Evolutionary conservation across 2,797 vertebrate genomes (phyloP), one percentile per base, ranked within the genome.

Genomic region (Cetoscarus ocellatus): DNA sequence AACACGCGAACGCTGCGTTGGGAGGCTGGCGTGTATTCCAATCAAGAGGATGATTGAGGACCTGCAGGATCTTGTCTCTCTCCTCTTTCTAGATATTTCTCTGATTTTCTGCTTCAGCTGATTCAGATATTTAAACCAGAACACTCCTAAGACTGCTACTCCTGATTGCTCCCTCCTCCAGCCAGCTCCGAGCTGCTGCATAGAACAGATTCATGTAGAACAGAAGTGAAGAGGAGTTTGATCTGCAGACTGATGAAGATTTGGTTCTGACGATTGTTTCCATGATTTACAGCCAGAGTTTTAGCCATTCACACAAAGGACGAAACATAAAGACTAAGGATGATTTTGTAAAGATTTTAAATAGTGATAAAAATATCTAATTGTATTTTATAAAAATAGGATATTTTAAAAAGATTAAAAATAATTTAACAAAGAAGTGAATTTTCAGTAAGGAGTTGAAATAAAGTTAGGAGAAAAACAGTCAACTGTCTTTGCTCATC

Each of bases 1-100:
- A 97, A 90, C 0, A 42, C 63, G 51, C 88, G 93, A 67, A 96
- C 97, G 0, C 86, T 96, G 56, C 94, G 85, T 48, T 99, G 98
- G 98, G 98, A 99, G 78, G 95, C 96, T 0, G 90, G 95, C 0
- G 49, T 94, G 51, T 97, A 95, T 0, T 54, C 90, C 64, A 95
- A 94, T 27, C 84, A 92, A 56, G 88, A 88, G 0, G 79, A 68
- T 44, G 38, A 68, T 34, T 79, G 57, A 83, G 52, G 45, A 67
- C 49, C 38, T 44, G 49, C 3, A 36, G 42, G 14, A 27, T 50
- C 19, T 42, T 5, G n/a, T 53, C 17, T n/a, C 14, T 15, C 17
- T 17, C 8, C 39, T 27, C 27, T 27, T 27, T 27, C 14, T 14
- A 18, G 18, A 55, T 9, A 40, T 50, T 50, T n/a, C 36, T 47